These are phyloP conservation scores for Drosophila bocki DNA, from an alignment of 1,140 invertebrate genomes.

Conservation along the genomic window DNA sequence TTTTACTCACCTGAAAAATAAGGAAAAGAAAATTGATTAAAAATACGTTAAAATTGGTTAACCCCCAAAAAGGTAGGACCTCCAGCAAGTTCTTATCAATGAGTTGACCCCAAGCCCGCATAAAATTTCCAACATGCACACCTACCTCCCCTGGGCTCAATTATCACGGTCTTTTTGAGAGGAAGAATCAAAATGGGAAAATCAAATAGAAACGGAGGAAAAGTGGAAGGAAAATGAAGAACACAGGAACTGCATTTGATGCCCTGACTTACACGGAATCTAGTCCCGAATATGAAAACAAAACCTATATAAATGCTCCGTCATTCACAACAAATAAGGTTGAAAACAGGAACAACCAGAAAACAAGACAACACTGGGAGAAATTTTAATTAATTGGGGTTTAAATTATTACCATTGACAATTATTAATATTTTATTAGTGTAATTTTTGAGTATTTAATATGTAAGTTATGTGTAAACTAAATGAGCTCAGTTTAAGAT, in stretches of 20 bases:
- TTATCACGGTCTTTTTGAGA: conserved; percentile 63
- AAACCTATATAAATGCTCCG: conserved; percentile 51
- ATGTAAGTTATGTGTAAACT: too few species aligned
- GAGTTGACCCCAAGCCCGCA: conserved; percentile 38
- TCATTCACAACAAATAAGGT: conserved; percentile 70
- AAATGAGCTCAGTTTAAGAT: too few species aligned
- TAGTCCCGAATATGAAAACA: conserved; percentile 54
- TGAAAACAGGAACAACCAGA: conserved; percentile 41
- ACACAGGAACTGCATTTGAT: conserved; percentile 78
- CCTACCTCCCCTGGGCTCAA: conserved; percentile 43
- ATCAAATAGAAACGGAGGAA: conserved; percentile 46
- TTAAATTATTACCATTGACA: too few species aligned
- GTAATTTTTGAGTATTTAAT: too few species aligned
- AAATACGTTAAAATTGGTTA: background rate
- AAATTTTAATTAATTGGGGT: background rate
- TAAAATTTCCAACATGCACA: conserved; percentile 7
- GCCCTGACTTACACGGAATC: conserved; percentile 59
- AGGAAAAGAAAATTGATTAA: conserved; percentile 28
- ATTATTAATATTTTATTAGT: too few species aligned
- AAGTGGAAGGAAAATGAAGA: conserved; percentile 49
- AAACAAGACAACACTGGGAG: conserved; percentile 6
- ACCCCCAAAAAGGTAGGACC: conserved; percentile 15
- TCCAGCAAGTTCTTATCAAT: conserved; percentile 35
- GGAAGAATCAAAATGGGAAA: conserved; percentile 32
- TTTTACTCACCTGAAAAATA: conserved; percentile 66